Base-by-base conservation (phyloP, 2,797 vertebrate species). In the Falco concolor region DNA sequence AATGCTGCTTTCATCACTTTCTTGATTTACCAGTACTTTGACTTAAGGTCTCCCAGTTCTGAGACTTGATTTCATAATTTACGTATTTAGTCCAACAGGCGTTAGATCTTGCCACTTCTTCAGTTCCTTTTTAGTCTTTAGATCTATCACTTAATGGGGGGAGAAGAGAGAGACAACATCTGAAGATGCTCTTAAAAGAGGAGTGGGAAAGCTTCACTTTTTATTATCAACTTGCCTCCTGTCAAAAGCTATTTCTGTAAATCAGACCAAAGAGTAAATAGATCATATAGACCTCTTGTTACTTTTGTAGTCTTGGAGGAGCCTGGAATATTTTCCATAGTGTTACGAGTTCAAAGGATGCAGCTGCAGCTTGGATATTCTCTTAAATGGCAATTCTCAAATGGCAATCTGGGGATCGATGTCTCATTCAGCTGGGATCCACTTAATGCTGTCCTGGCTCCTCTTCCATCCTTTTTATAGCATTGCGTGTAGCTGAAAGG, bases 61-160 rank as follows among this genome's bases (percentile, higher is more conserved):
- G 88, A 97, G 75, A 93, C 81, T 96, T 93, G 96, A 93, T 97
- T 97, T 97, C 68, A 54, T 97, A 94, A 96, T 95, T 96, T 96
- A 95, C 94, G 32, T 96, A 95, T 97, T 94, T 96, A 94, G 92
- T 96, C 86, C 95, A 95, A 97, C 77, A 89, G 95, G 70, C 83
- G 9, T 97, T 96, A 96, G 96, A 97, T 96, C 96, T 96, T 93
- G 76, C 95, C 77, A 68, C 77, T 97, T 96, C 89, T 68, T 61
- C 79, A 3, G 68, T 82, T 96, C 38, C 65, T 96, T 89, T 96
- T 95, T 96, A 96, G 80, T 94, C 89, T 87, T 83, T 74, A 81
- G 96, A 96, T 89, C 87, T 96, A 42, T 90, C 61, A 70, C 44
- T 96, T 96, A 87, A 95, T 92, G 80, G 96, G 25, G 45, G 42